Evolutionary conservation across 2,113 vertebrate species (phyloP).

Genomic region (Syngnathus scovelli): DNA sequence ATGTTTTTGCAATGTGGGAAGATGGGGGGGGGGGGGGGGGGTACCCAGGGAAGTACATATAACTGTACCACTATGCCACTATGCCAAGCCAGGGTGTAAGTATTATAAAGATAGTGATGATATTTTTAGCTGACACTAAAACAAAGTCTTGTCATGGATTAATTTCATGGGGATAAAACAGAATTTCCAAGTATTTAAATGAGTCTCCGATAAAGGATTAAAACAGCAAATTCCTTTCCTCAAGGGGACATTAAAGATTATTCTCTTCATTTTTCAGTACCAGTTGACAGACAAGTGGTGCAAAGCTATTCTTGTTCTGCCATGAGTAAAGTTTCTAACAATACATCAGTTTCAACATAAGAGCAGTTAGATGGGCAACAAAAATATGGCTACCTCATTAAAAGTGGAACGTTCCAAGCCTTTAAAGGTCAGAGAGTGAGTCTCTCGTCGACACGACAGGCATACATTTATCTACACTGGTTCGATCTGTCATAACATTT

Average conservation of each 20-base stretch:
- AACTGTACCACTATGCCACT: no score
- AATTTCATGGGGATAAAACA: not conserved
- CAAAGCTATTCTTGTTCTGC: conserved; percentile 14
- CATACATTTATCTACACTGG: conserved; percentile 29
- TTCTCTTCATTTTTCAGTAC: conserved; percentile 25
- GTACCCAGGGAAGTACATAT: not conserved
- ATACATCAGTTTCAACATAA: conserved; percentile 28
- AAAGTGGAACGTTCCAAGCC: conserved; percentile 20
- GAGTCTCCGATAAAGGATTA: not conserved
- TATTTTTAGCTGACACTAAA: not conserved
- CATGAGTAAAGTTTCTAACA: conserved; percentile 25
- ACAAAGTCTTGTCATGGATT: not conserved
- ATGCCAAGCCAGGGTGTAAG: no score
- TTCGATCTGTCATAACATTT: conserved; percentile 39
- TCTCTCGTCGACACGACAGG: conserved; percentile 19
- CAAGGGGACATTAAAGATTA: conserved; percentile 4
- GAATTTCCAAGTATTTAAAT: not conserved
- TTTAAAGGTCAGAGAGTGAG: conserved; percentile 44
- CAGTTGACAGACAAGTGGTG: conserved; percentile 22
- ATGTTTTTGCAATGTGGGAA: not conserved
- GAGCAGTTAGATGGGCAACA: conserved; percentile 11
- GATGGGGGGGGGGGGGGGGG: not conserved
- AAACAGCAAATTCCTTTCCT: not conserved
- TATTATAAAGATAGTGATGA: not conserved
- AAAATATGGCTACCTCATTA: conserved; percentile 21